Base-by-base conservation (phyloP, 1,140 invertebrate species). In the Apolygus lucorum region DNA sequence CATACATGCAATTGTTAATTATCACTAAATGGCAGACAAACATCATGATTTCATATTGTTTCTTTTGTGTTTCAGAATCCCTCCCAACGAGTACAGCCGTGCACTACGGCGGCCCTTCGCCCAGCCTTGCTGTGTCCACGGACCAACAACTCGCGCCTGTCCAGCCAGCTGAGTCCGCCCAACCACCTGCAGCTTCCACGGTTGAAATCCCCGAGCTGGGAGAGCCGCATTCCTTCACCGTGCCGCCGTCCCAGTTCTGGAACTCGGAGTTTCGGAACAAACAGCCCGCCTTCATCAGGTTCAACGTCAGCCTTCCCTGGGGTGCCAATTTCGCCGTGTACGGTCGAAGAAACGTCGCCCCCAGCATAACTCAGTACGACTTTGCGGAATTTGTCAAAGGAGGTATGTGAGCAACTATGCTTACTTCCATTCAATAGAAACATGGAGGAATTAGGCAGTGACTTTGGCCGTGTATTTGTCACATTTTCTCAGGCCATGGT, bases 351-450 rank as follows among this genome's bases (percentile, higher is more conserved):
- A 96, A 95, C 78, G 90, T 93, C 25, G 90, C 91, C 0, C 95
- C 95, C 0, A 94, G 92, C 76, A 91, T 97, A 70, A 96, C 93
- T 27, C 92, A 96, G 78, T 95, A 96, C 78, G 95, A 97, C 78
- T 96, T 98, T 78, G 90, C 92, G 21, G 92, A 96, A 81, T 93
- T 94, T 77, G 88, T 94, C 72, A 88, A 89, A 76, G 90, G 90
- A 89, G 65, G n/a, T n/a, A n/a, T n/a, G n/a, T n/a, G n/a, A n/a
- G n/a, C n/a, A n/a, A n/a, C n/a, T n/a, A n/a, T n/a, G n/a, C n/a
- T n/a, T n/a, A n/a, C n/a, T n/a, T n/a, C n/a, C n/a, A n/a, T n/a
- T n/a, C n/a, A 83, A 88, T 73, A 79, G 83, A 42, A 66, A 67
- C 8, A 42, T 66, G 11, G 22, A 52, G 29, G 66, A 67, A 26